These are phyloP conservation scores for Macrocentrus cingulum DNA, from an alignment of 1,140 invertebrate species.

Conservation along the genomic window DNA sequence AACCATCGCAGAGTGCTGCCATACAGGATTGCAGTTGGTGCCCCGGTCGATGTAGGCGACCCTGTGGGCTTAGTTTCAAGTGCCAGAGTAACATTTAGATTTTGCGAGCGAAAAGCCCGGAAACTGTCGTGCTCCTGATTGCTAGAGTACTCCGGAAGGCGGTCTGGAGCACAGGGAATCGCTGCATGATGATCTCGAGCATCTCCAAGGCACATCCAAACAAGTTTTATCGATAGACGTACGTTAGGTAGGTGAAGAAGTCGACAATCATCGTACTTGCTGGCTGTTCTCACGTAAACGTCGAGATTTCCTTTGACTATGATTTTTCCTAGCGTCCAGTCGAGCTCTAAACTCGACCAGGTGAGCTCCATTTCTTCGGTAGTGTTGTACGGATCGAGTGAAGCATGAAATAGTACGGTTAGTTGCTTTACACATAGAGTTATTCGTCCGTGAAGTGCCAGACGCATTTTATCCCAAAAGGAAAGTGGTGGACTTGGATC, in stretches of 20 bases:
- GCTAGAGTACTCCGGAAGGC: slow-evolving; percentile 95
- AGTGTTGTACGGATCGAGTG: slow-evolving; percentile 96
- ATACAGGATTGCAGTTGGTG: slow-evolving; percentile 82
- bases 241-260: slow-evolving; percentile 89
- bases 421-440: slow-evolving; percentile 84
- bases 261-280: slow-evolving; percentile 97
- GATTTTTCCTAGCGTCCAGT: slow-evolving; percentile 89
- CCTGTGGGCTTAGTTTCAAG: slow-evolving; percentile 82
- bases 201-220: slow-evolving; percentile 91
- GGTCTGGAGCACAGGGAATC: slow-evolving; percentile 93
- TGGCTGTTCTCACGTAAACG: slow-evolving; percentile 91
- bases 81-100: slow-evolving; percentile 83
- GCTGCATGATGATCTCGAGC: slow-evolving; percentile 96
- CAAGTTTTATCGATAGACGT: slow-evolving; percentile 80
- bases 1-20: slow-evolving; percentile 93
- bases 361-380: slow-evolving; percentile 98
- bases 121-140: slow-evolving; percentile 89
- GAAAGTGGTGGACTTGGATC: slow-evolving; percentile 93
- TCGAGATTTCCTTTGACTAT: slow-evolving; percentile 63
- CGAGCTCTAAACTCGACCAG: slow-evolving; percentile 88
- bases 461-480: slow-evolving; percentile 96
- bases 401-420: slow-evolving; percentile 88
- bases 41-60: slow-evolving; percentile 64
- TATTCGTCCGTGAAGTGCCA: slow-evolving; percentile 89
- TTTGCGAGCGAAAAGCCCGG: slow-evolving; percentile 90